Percentiles rank a stretch among this genome's conserved stretches.
These are phyloP conservation scores for Choloepus didactylus DNA, from an alignment of 2,797 vertebrate genomes.

Conservation along the genomic window DNA sequence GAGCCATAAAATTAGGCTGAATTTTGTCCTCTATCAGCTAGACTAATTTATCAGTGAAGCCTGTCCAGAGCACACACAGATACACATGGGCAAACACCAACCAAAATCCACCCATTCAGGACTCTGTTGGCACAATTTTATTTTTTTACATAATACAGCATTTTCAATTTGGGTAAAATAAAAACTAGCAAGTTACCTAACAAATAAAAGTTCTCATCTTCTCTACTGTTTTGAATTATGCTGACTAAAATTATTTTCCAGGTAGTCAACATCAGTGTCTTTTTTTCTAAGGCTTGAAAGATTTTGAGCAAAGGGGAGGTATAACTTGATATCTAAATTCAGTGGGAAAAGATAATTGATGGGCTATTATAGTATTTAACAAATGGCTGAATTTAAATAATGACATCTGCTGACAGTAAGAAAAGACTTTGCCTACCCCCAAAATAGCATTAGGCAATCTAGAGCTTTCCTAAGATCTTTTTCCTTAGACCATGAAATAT, in stretches of 20 bases:
- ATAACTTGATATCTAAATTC: not conserved
- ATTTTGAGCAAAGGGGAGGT: not conserved
- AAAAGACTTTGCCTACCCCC: not conserved
- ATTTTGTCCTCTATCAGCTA: not conserved
- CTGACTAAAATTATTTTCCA: constrained; percentile 38
- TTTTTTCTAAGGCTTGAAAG: constrained; percentile 6
- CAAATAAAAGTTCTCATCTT: not conserved
- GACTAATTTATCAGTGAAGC: constrained; percentile 12
- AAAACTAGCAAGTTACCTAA: not conserved
- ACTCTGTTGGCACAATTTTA: not conserved
- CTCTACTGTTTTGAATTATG: constrained; percentile 29
- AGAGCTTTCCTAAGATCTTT: constrained; percentile 24
- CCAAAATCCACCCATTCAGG: not conserved
- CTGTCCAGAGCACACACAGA: not conserved
- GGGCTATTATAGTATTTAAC: constrained; percentile 2
- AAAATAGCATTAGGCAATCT: constrained; percentile 52
- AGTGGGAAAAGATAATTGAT: constrained; percentile 27
- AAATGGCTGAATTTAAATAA: constrained; percentile 65
- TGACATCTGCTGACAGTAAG: not conserved
- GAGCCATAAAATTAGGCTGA: not conserved
- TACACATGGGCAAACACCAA: not conserved
- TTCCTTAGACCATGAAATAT: not conserved
- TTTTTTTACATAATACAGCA: constrained; percentile 2
- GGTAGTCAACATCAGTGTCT: not conserved
- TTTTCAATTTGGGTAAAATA: constrained; percentile 23